These are phyloP conservation scores for Porites cylindrica DNA, from an alignment of 92 coral and sea anemone species.

Conservation along the genomic window DNA sequence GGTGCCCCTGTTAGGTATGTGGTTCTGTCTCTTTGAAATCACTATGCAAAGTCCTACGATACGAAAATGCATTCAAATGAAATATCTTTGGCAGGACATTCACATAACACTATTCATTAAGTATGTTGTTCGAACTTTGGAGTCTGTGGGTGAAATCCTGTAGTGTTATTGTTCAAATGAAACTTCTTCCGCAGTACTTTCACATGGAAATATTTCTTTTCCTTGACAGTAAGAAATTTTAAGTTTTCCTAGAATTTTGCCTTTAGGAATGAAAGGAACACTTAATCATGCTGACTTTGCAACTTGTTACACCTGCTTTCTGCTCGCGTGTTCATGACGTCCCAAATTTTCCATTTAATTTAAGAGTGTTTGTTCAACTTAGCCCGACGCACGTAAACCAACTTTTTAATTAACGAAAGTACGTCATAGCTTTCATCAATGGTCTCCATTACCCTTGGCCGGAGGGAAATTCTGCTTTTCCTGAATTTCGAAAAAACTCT, in stretches of 20 bases:
- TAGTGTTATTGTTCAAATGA: too few species aligned
- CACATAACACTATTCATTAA: background rate
- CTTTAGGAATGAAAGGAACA: background rate
- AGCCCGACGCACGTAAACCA: slow-evolving; percentile 3
- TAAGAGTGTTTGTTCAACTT: slow-evolving; percentile 15
- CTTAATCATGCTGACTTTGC: background rate
- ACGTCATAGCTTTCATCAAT: slow-evolving; percentile 32
- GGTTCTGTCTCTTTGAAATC: too few species aligned
- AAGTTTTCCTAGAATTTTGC: background rate
- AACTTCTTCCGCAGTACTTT: too few species aligned
- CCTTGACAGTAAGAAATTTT: background rate
- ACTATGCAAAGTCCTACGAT: too few species aligned
- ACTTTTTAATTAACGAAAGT: background rate
- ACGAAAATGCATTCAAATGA: too few species aligned
- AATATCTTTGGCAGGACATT: too few species aligned
- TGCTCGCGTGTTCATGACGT: background rate
- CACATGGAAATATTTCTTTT: background rate
- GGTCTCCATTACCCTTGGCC: background rate
- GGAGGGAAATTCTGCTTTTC: background rate
- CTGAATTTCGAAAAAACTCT: background rate
- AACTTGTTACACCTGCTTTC: background rate
- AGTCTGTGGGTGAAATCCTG: too few species aligned
- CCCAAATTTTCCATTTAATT: slow-evolving; percentile 4
- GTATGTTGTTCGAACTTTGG: too few species aligned
- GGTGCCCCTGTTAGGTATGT: too few species aligned